phyloP scores from a whole-genome alignment of 2,888 invertebrate species.

The Dynastes tityus region DNA sequence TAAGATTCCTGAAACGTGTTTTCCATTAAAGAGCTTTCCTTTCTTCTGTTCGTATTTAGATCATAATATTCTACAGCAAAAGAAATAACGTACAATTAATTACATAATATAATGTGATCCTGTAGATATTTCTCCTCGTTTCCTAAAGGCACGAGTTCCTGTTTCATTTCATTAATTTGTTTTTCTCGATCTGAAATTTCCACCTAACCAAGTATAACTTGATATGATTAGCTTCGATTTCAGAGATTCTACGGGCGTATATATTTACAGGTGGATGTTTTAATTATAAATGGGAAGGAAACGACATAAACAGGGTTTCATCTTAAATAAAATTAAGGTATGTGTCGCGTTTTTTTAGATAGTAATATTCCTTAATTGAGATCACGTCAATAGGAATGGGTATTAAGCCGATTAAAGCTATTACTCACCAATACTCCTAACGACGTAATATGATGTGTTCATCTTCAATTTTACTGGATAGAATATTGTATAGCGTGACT shows the following conservation, averaged over 20 bases:
- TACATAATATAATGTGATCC: too few relatives aligned
- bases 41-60: not conserved
- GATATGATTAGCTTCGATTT: conserved; percentile 43
- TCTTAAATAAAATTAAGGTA: too few relatives aligned
- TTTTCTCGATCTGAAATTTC: not conserved
- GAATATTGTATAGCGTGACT: conserved; percentile 52
- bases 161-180: conserved; percentile 3
- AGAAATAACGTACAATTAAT: not conserved
- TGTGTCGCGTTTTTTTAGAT: too few relatives aligned
- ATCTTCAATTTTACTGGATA: conserved; percentile 49
- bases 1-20: not conserved
- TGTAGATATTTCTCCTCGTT: not conserved
- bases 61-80: not conserved
- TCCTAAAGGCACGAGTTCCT: not conserved
- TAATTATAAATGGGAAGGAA: too few relatives aligned
- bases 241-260: not conserved
- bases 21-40: not conserved
- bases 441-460: conserved; percentile 10
- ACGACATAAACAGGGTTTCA: too few relatives aligned
- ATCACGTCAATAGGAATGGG: not conserved
- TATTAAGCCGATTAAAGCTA: not conserved
- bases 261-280: not conserved
- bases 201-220: conserved; percentile 31
- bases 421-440: not conserved
- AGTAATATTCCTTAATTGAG: not conserved